Percentiles rank a stretch among this genome's conserved stretches.
Conservation (phyloP, 2,888 invertebrate genomes). For the Melanophora roralis region DNA sequence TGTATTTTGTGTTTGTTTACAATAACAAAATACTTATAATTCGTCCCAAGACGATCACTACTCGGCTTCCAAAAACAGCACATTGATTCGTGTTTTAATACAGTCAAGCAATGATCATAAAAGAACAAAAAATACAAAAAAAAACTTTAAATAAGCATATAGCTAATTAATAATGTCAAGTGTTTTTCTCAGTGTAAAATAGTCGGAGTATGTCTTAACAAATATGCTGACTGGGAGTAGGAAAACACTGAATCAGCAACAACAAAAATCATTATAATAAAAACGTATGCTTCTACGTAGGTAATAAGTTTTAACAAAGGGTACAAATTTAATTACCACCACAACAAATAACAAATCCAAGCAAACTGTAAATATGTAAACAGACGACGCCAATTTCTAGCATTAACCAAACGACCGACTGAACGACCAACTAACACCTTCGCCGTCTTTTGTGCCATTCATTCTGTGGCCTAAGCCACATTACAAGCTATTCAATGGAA, state of each 20-base stretch:
- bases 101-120: too few species aligned
- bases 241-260: background rate
- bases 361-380: conserved; percentile 46
- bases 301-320: conserved; percentile 36
- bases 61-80: too few species aligned
- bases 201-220: conserved; percentile 35
- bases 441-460: conserved; percentile 15
- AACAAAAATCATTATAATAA: conserved; percentile 20
- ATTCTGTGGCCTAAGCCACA: conserved; percentile 25
- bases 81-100: too few species aligned
- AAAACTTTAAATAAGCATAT: too few species aligned
- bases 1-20: too few species aligned
- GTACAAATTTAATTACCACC: conserved; percentile 59
- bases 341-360: conserved; percentile 43
- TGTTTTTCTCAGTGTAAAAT: conserved; percentile 31
- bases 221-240: conserved; percentile 40
- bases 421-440: conserved; percentile 38
- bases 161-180: too few species aligned
- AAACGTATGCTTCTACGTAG: conserved; percentile 20
- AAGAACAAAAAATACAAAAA: too few species aligned
- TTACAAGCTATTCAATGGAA: background rate
- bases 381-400: conserved; percentile 29
- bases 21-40: too few species aligned
- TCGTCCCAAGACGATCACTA: too few species aligned
- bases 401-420: background rate